Percentiles rank a stretch among this genome's conserved stretches.
Evolutionary conservation across 2,888 invertebrate genomes (phyloP).

Genomic region (Patella depressa): DNA sequence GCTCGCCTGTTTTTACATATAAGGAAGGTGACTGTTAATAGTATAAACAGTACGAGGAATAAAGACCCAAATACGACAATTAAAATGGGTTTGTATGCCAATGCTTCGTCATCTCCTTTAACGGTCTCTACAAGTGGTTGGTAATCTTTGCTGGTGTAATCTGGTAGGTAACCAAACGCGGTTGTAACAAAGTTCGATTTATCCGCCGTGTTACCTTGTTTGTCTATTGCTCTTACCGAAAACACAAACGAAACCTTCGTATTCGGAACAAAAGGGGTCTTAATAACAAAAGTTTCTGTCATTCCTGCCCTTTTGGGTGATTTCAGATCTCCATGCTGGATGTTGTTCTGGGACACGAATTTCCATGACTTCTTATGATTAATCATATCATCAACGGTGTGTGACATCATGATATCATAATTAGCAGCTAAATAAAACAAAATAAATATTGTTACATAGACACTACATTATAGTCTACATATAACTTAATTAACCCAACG

Average conservation of each 20-base stretch:
- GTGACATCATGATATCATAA: slow-evolving; percentile 35
- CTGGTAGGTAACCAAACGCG: slow-evolving; percentile 38
- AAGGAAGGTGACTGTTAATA: too few species aligned
- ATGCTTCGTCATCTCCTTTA: too few species aligned
- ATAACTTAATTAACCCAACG: not conserved
- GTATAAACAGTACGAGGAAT: too few species aligned
- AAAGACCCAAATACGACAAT: too few species aligned
- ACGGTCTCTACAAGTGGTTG: not conserved
- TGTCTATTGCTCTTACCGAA: slow-evolving; percentile 44
- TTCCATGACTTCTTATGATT: slow-evolving; percentile 6
- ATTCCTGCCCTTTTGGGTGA: slow-evolving; percentile 30
- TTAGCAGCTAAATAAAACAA: slow-evolving; percentile 32
- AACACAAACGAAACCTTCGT: slow-evolving; percentile 38
- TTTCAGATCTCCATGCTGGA: slow-evolving; percentile 33
- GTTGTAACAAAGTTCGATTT: slow-evolving; percentile 48
- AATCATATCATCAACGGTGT: slow-evolving; percentile 29
- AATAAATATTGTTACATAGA: not conserved
- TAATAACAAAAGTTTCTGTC: slow-evolving; percentile 27
- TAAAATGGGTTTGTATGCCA: too few species aligned
- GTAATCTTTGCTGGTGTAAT: slow-evolving; percentile 30
- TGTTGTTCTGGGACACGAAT: slow-evolving; percentile 22
- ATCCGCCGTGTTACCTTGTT: slow-evolving; percentile 39
- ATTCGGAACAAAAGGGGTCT: slow-evolving; percentile 1
- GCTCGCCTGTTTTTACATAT: too few species aligned
- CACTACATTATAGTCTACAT: not conserved